Conservation (phyloP, 30 jellyfish, hydroid and myxozoan genomes). For the Turritopsis dohrnii region DNA sequence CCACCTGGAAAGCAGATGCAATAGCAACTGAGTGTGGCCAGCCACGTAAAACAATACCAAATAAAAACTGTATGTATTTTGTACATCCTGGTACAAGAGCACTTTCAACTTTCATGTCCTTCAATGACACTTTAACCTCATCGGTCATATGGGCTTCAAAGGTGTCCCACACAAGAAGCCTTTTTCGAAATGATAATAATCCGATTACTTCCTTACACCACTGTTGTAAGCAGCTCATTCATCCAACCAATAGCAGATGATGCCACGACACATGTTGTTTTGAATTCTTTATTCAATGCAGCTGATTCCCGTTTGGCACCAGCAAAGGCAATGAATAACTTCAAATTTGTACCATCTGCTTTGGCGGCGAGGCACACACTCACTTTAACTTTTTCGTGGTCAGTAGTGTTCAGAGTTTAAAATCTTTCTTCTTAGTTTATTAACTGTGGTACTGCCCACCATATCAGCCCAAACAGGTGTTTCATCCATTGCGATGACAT, state of each 20-base stretch:
- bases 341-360: constrained; percentile 13
- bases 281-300: constrained; percentile 18
- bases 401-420: neutral
- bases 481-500: too few species aligned
- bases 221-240: constrained; percentile 6
- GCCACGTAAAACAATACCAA: too few species aligned
- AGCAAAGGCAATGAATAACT: constrained; percentile 21
- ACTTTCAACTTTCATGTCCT: too few species aligned
- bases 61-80: too few species aligned
- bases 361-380: constrained; percentile 13
- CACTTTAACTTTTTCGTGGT: neutral
- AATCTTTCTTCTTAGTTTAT: constrained; percentile 12
- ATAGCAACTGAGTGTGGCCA: too few species aligned
- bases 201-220: constrained; percentile 12
- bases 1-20: too few species aligned
- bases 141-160: too few species aligned
- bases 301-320: constrained; percentile 26
- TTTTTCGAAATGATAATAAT: constrained; percentile 1
- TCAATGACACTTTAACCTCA: too few species aligned
- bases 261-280: constrained; percentile 2
- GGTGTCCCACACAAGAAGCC: too few species aligned
- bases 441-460: constrained; percentile 21
- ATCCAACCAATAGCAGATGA: constrained; percentile 3
- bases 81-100: too few species aligned
- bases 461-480: constrained; percentile 30